Evolutionary conservation across 2,797 vertebrate genomes (phyloP), one percentile per base, ranked within the genome.

Genomic region (Sphenopsis melanotis): DNA sequence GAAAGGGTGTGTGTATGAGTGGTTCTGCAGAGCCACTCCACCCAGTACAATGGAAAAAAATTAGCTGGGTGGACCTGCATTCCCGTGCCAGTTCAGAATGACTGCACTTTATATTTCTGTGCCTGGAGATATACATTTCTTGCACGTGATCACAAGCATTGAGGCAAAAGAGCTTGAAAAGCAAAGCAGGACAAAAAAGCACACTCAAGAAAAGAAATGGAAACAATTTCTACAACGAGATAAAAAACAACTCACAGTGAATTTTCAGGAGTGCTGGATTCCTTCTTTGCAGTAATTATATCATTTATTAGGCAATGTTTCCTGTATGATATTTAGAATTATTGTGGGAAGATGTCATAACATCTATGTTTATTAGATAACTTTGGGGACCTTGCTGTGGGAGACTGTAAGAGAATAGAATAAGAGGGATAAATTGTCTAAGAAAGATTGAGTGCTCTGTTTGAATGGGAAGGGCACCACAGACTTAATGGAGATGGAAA

Each of bases 1-100:
- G 92, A 82, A 77, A 91, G 92, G 89, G 92, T 83, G 93, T 96
- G 77, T 80, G 5, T 83, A 21, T 2, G 61, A 88, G 76, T 29
- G 69, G 52, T 53, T 91, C 77, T 90, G 83, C 6, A 7, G 81
- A 88, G 52, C 86, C 87, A 57, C 91, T 93, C 94, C 94, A 90
- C 94, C 93, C 96, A 72, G 50, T 87, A 80, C 46, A 89, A 75
- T 14, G 34, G 64, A 83, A 92, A 94, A 89, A 90, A 84, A 92
- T 72, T 49, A 93, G 69, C 89, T 90, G 96, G 94, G 95, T 82
- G 91, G 95, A 94, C 74, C 89, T 87, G 74, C 76, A 79, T 95
- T 95, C 74, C 66, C 60, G 2, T 47, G 70, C 92, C 85, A 92
- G 76, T 79, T 89, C 50, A 37, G 44, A 87, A 83, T 1, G 11